Conservation (phyloP, 2,888 invertebrate genomes). For the Taphrorychus bicolor region DNA sequence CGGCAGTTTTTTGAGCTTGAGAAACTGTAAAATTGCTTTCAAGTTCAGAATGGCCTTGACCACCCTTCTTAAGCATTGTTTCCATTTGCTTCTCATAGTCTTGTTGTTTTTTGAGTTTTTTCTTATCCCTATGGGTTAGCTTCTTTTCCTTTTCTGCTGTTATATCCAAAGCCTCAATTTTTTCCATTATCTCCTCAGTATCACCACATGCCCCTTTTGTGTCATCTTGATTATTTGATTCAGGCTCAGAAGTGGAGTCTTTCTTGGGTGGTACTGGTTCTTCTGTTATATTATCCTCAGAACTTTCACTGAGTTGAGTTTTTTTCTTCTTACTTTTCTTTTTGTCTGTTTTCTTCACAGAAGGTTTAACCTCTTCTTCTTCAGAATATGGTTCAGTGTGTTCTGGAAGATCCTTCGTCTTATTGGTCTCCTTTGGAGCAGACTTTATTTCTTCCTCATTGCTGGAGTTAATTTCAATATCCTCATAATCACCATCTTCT, state of each 20-base stretch:
- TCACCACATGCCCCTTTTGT: slow-evolving; percentile 17
- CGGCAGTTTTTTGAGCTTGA: slow-evolving; percentile 76
- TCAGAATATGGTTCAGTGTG: slow-evolving; percentile 28
- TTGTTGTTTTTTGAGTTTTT: slow-evolving; percentile 86
- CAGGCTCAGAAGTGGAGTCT: neutral
- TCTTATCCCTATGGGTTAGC: slow-evolving; percentile 89
- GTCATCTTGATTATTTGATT: neutral
- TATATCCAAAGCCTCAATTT: slow-evolving; percentile 18
- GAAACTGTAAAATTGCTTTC: slow-evolving; percentile 97
- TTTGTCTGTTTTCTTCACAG: slow-evolving; percentile 27
- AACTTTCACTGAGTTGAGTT: slow-evolving; percentile 20
- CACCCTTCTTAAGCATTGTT: slow-evolving; percentile 80
- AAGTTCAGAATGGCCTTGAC: slow-evolving; percentile 87
- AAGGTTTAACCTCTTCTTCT: slow-evolving; percentile 15
- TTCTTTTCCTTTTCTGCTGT: slow-evolving; percentile 68
- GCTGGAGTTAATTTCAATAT: slow-evolving; percentile 18
- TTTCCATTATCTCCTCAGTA: slow-evolving; percentile 33
- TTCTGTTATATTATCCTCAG: neutral
- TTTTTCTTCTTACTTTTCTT: slow-evolving; percentile 20
- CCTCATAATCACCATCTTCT: slow-evolving; percentile 36
- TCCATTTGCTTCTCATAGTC: slow-evolving; percentile 91
- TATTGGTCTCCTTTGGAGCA: slow-evolving; percentile 13
- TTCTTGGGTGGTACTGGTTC: neutral
- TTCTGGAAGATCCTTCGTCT: slow-evolving; percentile 12
- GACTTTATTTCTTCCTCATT: slow-evolving; percentile 21